These are phyloP conservation scores for Notodonta dromedarius DNA, from an alignment of 2,888 invertebrate species.

Conservation along the genomic window DNA sequence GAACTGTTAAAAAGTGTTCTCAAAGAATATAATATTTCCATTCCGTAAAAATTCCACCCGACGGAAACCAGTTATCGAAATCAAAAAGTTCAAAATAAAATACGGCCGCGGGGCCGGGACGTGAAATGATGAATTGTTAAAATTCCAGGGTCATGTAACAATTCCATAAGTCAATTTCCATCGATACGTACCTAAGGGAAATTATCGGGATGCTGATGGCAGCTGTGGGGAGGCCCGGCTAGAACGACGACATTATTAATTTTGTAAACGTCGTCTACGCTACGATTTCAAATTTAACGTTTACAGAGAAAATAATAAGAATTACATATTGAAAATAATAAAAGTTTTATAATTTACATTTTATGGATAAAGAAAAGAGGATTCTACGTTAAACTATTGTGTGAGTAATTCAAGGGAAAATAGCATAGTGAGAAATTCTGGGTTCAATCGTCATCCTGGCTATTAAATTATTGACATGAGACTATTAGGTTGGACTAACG, in stretches of 20 bases:
- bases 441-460: too few relatives aligned
- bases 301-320: too few relatives aligned
- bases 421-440: too few relatives aligned
- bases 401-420: too few relatives aligned
- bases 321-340: too few relatives aligned
- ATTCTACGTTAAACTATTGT: too few relatives aligned
- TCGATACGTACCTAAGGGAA: slow-evolving; percentile 67
- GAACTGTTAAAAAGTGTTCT: slow-evolving; percentile 39
- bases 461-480: too few relatives aligned
- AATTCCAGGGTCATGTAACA: slow-evolving; percentile 56
- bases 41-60: slow-evolving; percentile 26
- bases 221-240: slow-evolving; percentile 30
- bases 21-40: slow-evolving; percentile 28
- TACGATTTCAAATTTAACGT: neutral
- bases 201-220: slow-evolving; percentile 58
- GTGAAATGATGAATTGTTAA: slow-evolving; percentile 61
- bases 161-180: slow-evolving; percentile 62
- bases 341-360: too few relatives aligned
- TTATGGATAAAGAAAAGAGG: too few relatives aligned
- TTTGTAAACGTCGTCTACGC: slow-evolving; percentile 37
- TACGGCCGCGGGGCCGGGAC: slow-evolving; percentile 25
- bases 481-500: too few relatives aligned
- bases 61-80: slow-evolving; percentile 40
- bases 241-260: slow-evolving; percentile 31
- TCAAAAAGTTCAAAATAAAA: slow-evolving; percentile 42